phyloP scores from a whole-genome alignment of 2,888 invertebrate genomes.

The Hydrotaea diabolus region DNA sequence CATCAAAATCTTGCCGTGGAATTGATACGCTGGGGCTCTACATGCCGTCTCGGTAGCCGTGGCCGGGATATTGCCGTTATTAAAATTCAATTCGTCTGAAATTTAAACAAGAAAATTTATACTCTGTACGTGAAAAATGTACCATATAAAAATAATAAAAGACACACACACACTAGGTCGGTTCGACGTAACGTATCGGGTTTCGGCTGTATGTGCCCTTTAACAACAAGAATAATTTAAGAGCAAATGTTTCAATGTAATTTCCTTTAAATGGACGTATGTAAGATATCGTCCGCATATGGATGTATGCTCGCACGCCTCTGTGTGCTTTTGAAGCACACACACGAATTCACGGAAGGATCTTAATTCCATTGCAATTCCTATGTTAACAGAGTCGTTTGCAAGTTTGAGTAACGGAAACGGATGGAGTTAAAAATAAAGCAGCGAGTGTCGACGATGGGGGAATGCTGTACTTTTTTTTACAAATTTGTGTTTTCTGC shows the following conservation, averaged over 20 bases:
- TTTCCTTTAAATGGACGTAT: background rate
- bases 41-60: background rate
- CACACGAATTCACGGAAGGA: conserved; percentile 14
- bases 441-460: background rate
- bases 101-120: conserved; percentile 42
- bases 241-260: conserved; percentile 4
- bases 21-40: background rate
- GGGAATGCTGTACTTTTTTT: background rate
- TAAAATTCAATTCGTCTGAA: conserved; percentile 48
- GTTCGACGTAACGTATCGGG: conserved; percentile 5
- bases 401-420: conserved; percentile 2
- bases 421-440: conserved; percentile 17
- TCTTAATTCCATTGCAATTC: conserved; percentile 1
- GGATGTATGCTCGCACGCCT: background rate
- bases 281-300: too few relatives aligned
- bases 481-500: background rate
- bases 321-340: background rate
- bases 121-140: conserved; percentile 36
- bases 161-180: too few relatives aligned
- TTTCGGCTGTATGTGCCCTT: background rate
- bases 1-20: background rate
- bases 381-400: conserved; percentile 1
- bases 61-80: conserved; percentile 35
- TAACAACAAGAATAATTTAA: conserved; percentile 4
- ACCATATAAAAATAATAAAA: too few relatives aligned